Evolutionary conservation across 2,797 vertebrate genomes (phyloP), one percentile per base, ranked within the genome.

Genomic region (Platalea minor): DNA sequence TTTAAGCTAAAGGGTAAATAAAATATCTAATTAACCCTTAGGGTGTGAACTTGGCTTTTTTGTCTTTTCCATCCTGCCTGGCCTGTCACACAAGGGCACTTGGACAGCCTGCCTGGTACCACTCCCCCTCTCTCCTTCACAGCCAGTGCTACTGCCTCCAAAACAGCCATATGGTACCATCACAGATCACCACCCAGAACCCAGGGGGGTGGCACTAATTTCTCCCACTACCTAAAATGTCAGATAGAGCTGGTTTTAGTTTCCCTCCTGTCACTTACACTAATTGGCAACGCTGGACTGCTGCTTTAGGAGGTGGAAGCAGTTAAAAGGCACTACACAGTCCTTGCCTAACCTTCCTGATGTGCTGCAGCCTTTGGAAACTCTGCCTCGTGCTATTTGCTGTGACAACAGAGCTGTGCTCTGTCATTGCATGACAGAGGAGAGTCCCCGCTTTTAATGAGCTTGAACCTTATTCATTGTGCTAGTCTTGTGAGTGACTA

Each of bases 1-100:
- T 95, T 91, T 76, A 12, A 29, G 35, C 17, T 45, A 91, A 89
- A 88, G 35, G 28, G 19, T 85, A 91, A 89, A 84, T 43, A 75
- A 81, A 77, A 74, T 9, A 63, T 35, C 10, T 79, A 56, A 63
- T 67, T 84, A 86, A 76, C 31, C 4, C 17, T 61, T 51, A 41
- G 13, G 3, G 2, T 61, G 23, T 65, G 33, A 88, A 37, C 57
- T 46, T 88, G 21, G 5, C 24, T 67, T 70, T 73, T 83, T 91
- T 65, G n/a, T 26, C 0, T n/a, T 61, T 67, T 90, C 37, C n/a
- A 16, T 73, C 28, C 43, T 60, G 10, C 10, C 33, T 86, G 46
- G 10, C 16, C 64, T 15, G 11, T 65, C 19, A 23, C 9, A n/a
- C 3, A 43, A 37, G 11, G 19, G 2, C 9, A 3, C 39, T 63